These are phyloP conservation scores for Pyrgilauda ruficollis DNA, from an alignment of 2,113 vertebrate species.

Conservation along the genomic window DNA sequence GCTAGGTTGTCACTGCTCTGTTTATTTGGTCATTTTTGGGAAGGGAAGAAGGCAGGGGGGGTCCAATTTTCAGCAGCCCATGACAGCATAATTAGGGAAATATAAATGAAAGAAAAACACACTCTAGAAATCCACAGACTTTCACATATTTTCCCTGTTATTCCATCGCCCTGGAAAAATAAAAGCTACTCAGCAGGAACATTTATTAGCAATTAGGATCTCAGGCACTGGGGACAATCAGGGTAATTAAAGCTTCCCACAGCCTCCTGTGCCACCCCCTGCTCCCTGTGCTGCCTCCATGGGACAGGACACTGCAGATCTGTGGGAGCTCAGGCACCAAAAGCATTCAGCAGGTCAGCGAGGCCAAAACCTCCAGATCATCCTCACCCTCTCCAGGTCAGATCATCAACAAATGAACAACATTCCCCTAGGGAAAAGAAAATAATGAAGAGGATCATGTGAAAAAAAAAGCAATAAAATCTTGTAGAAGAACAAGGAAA, in stretches of 20 bases:
- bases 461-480: neutral
- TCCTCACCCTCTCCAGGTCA: neutral
- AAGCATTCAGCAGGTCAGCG: rapidly evolving
- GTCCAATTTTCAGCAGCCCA: slow-evolving; percentile 4
- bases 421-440: neutral
- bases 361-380: neutral
- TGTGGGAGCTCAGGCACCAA: neutral
- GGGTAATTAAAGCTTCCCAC: slow-evolving; percentile 20
- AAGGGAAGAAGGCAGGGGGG: neutral
- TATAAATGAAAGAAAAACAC: slow-evolving; percentile 62
- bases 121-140: slow-evolving; percentile 9
- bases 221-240: neutral
- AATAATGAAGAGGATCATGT: neutral
- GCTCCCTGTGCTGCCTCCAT: neutral
- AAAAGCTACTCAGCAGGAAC: slow-evolving; percentile 62
- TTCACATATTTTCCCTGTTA: slow-evolving; percentile 57
- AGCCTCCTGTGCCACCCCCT: neutral
- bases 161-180: slow-evolving; percentile 55
- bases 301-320: neutral
- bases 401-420: neutral
- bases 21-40: slow-evolving; percentile 1
- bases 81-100: slow-evolving; percentile 60
- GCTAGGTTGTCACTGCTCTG: neutral
- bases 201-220: slow-evolving; percentile 60
- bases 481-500: neutral